Evolutionary conservation across 2,797 vertebrate species (phyloP), one percentile per base, ranked within the genome.

Genomic region (Ceryle rudis): DNA sequence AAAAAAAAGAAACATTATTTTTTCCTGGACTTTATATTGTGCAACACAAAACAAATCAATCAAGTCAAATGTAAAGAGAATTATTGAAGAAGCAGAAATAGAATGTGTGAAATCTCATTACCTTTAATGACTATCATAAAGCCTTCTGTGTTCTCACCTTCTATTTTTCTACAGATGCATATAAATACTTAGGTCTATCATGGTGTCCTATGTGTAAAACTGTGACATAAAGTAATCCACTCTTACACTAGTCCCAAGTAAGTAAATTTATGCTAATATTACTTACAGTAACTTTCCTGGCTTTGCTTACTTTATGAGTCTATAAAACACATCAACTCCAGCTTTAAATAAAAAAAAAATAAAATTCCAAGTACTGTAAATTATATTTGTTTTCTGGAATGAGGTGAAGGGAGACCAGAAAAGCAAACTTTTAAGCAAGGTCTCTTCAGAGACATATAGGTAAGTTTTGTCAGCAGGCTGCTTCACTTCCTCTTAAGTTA

Each of bases 151-250:
- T 78, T 41, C 15, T 65, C 21, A 86, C 42, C 17, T 93, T 89
- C 75, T 74, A 21, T 60, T 39, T 91, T 42, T 61, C 33, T 35
- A 39, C n/a, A 71, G 64, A 57, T 64, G n/a, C 64, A 92, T 81
- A 87, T 89, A 79, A 95, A 83, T 21, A 88, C 13, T 81, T 92
- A 91, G 69, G 29, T 82, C 33, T 90, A 37, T 66, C 89, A 47
- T 19, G 42, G 67, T 66, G 49, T 84, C 42, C 52, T 93, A 89
- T 52, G 66, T 65, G 33, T 78, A 65, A 81, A 94, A 82, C 28
- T 33, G 29, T 61, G 52, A 46, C 31, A 73, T 92, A 91, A 97
- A 91, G 62, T 95, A 95, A 62, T 42, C 28, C 10, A 21, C 65
- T 72, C 41, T 35, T 79, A 46, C 26, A 55, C 41, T 39, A 87